phyloP scores from a whole-genome alignment of 1,140 invertebrate genomes.

The Cotesia vestalis region DNA sequence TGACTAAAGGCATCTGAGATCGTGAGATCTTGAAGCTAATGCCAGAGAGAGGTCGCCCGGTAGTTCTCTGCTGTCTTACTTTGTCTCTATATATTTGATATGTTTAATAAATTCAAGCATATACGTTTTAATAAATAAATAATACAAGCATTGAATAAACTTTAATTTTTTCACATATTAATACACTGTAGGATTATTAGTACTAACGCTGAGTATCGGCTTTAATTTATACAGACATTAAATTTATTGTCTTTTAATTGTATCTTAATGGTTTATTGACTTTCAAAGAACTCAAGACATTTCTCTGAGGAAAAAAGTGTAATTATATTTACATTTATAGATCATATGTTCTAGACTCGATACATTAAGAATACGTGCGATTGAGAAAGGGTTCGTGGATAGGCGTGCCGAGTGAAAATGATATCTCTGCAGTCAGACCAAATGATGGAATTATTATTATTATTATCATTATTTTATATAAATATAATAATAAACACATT shows the following conservation, averaged over 20 bases:
- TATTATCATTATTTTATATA: no score
- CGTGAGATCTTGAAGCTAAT: slow-evolving; percentile 33
- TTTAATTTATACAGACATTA: no score
- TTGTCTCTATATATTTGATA: slow-evolving; percentile 9
- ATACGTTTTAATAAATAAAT: no score
- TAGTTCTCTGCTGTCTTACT: slow-evolving; percentile 5
- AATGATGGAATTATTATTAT: slow-evolving; percentile 14
- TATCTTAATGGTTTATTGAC: no score
- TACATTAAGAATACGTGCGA: slow-evolving; percentile 3
- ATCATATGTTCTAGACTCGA: not conserved
- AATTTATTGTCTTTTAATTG: no score
- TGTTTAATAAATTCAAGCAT: not conserved
- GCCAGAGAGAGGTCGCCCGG: slow-evolving; percentile 20
- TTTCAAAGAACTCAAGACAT: not conserved
- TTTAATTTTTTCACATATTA: no score
- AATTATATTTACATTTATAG: not conserved
- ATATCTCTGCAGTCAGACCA: slow-evolving; percentile 25
- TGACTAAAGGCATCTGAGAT: slow-evolving; percentile 32
- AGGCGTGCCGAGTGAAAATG: slow-evolving; percentile 26
- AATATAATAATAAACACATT: not conserved
- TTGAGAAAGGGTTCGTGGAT: slow-evolving; percentile 26
- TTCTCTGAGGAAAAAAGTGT: not conserved
- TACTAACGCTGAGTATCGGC: no score
- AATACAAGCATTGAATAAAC: no score
- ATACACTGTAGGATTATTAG: no score